Percentiles rank a stretch among this genome's conserved stretches.
Evolutionary conservation across 2,888 invertebrate genomes (phyloP).

Genomic region (Ormyrus rosae): DNA sequence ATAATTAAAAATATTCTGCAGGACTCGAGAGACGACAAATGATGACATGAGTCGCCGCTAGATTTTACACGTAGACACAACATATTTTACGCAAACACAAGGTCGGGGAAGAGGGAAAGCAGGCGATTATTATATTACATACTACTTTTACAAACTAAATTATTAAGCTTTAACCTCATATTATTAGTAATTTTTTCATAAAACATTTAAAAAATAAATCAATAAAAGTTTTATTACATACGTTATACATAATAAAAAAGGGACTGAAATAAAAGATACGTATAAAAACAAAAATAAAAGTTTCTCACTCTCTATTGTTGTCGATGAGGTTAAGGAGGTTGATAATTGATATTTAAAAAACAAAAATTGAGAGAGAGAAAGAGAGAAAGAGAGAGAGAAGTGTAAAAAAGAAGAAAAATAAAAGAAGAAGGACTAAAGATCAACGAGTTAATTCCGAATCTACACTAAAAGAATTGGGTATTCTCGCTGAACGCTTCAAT

Average conservation of each 20-base stretch:
- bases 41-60: slow-evolving; percentile 7
- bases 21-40: slow-evolving; percentile 39
- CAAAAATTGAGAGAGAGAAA: slow-evolving; percentile 4
- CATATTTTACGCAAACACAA: slow-evolving; percentile 48
- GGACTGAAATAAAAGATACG: slow-evolving; percentile 12
- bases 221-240: slow-evolving; percentile 33
- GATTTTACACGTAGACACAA: not conserved
- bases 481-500: slow-evolving; percentile 37
- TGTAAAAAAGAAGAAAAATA: slow-evolving; percentile 4
- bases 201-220: slow-evolving; percentile 45
- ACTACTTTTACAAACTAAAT: slow-evolving; percentile 38
- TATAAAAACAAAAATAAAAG: slow-evolving; percentile 32
- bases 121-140: slow-evolving; percentile 33
- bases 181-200: slow-evolving; percentile 41
- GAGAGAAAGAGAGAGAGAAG: not conserved
- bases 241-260: slow-evolving; percentile 37
- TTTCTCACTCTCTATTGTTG: slow-evolving; percentile 1
- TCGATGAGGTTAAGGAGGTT: not conserved
- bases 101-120: not conserved
- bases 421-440: slow-evolving; percentile 22
- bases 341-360: slow-evolving; percentile 21
- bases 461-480: slow-evolving; percentile 41
- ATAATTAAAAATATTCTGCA: slow-evolving; percentile 42
- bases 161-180: slow-evolving; percentile 48
- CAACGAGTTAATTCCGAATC: slow-evolving; percentile 40